These are phyloP conservation scores for Trachymyrmex cornetzi DNA, from an alignment of 1,140 invertebrate species.

Conservation along the genomic window DNA sequence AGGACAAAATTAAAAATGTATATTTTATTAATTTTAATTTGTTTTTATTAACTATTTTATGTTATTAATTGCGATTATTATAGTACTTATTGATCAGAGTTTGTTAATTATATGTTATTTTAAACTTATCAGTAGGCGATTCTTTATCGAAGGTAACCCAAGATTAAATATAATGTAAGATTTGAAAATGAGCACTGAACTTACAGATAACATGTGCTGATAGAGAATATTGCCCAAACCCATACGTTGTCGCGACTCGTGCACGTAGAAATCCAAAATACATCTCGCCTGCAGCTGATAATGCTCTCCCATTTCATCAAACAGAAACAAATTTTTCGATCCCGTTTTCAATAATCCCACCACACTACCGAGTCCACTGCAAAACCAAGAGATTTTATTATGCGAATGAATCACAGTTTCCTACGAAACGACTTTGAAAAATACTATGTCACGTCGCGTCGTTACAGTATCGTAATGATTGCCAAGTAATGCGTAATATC, in stretches of 20 bases:
- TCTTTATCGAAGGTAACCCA: not conserved
- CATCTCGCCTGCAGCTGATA: conserved; percentile 92
- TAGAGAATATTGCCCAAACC: conserved; percentile 93
- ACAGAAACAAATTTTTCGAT: conserved; percentile 94
- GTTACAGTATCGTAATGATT: conserved; percentile 14
- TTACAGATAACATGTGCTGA: conserved; percentile 92
- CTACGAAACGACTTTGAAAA: conserved; percentile 3
- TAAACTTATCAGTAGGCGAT: not conserved
- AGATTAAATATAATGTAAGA: not conserved
- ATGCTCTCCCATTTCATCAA: conserved; percentile 90
- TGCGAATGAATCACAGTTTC: conserved; percentile 66
- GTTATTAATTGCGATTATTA: not conserved
- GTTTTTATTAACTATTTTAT: not conserved
- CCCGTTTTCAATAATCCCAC: conserved; percentile 95
- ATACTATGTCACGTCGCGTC: not conserved
- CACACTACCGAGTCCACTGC: conserved; percentile 89
- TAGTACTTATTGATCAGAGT: no score
- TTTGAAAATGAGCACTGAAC: conserved; percentile 57
- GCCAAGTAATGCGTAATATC: conserved; percentile 25
- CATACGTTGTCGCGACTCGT: conserved; percentile 92
- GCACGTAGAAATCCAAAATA: conserved; percentile 95
- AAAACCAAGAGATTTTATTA: conserved; percentile 71
- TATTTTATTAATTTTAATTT: not conserved
- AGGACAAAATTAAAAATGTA: not conserved
- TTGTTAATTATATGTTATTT: not conserved